Conservation (phyloP, 2,888 invertebrate genomes). For the Lissocephala sabroskyi region DNA sequence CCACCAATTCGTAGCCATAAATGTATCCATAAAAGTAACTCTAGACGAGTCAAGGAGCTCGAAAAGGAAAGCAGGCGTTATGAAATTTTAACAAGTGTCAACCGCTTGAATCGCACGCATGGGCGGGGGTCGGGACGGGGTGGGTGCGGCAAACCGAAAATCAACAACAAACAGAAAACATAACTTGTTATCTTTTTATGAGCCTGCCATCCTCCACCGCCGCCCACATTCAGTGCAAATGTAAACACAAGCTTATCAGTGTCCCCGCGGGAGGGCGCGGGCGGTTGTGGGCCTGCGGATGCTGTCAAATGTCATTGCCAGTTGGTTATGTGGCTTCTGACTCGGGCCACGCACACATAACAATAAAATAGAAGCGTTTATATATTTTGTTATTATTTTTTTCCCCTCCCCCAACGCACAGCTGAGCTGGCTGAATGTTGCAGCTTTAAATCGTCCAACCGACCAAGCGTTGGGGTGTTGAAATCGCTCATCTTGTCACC, state of each 20-base stretch:
- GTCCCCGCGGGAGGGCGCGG: not conserved
- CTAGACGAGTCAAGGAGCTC: too few species aligned
- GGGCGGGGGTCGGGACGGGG: too few species aligned
- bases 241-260: constrained; percentile 57
- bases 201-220: constrained; percentile 10
- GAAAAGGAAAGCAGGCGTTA: too few species aligned
- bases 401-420: not conserved
- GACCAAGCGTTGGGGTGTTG: constrained; percentile 55
- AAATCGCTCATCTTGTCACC: constrained; percentile 62
- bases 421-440: too few species aligned
- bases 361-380: constrained; percentile 50
- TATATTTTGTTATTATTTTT: constrained; percentile 38
- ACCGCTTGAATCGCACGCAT: too few species aligned
- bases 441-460: constrained; percentile 37
- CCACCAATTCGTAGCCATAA: too few species aligned
- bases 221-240: constrained; percentile 31
- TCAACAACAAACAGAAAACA: constrained; percentile 17
- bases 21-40: too few species aligned
- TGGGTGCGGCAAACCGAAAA: constrained; percentile 1
- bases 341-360: constrained; percentile 49
- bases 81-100: too few species aligned
- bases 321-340: constrained; percentile 57
- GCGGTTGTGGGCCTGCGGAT: constrained; percentile 3
- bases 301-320: constrained; percentile 61
- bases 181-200: constrained; percentile 50